Evolutionary conservation across 2,888 invertebrate species (phyloP).

Genomic region (Epiblema foenella): DNA sequence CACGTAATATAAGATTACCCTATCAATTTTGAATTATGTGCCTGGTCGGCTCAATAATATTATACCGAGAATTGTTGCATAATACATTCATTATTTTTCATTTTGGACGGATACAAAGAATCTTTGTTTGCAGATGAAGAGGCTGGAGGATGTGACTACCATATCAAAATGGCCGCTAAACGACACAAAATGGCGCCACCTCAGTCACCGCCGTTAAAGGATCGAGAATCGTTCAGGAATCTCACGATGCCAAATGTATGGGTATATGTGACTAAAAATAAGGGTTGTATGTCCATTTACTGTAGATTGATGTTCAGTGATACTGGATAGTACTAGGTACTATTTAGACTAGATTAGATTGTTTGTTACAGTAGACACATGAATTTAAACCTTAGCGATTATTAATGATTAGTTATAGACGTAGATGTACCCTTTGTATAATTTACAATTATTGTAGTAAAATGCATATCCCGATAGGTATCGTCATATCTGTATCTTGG

Average conservation of each 20-base stretch:
- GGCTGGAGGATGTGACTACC: slow-evolving; percentile 65
- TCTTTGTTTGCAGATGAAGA: slow-evolving; percentile 74
- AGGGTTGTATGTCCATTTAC: slow-evolving; percentile 83
- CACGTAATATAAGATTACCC: too few species aligned
- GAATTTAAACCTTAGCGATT: slow-evolving; percentile 68
- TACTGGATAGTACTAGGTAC: slow-evolving; percentile 48
- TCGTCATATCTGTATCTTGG: slow-evolving; percentile 34
- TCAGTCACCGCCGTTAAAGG: slow-evolving; percentile 44
- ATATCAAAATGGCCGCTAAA: slow-evolving; percentile 48
- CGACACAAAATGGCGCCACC: slow-evolving; percentile 49
- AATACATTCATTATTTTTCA: slow-evolving; percentile 26
- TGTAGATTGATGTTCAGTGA: slow-evolving; percentile 70
- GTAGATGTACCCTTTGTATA: slow-evolving; percentile 50
- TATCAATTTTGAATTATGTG: too few species aligned
- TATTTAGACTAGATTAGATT: slow-evolving; percentile 52
- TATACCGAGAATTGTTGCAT: slow-evolving; percentile 1
- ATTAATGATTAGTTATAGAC: slow-evolving; percentile 55
- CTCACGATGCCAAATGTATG: slow-evolving; percentile 78
- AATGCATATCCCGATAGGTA: slow-evolving; percentile 41
- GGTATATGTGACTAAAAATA: slow-evolving; percentile 68
- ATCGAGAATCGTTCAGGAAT: slow-evolving; percentile 47
- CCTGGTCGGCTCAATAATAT: too few species aligned
- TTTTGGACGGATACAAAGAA: slow-evolving; percentile 29
- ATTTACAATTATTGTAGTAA: slow-evolving; percentile 51
- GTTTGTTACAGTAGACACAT: slow-evolving; percentile 69